Conservation (phyloP, 1,140 invertebrate species). For the Amphibalanus amphitrite region DNA sequence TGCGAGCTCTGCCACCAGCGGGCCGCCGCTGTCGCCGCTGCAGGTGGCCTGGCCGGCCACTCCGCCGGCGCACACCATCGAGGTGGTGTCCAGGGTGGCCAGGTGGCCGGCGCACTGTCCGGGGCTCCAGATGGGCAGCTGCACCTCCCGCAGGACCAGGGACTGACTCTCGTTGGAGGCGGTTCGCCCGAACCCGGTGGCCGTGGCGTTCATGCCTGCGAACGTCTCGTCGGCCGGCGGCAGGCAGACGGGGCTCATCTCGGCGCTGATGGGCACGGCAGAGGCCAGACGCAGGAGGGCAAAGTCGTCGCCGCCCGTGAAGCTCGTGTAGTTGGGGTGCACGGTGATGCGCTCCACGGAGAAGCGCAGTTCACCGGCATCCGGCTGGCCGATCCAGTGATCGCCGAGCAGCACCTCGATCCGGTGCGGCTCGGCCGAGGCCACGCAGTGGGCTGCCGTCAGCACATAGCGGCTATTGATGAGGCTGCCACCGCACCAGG, state of each 20-base stretch:
- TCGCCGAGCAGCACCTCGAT: neutral
- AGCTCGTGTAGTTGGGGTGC: neutral
- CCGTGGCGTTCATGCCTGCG: neutral
- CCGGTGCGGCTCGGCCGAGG: neutral
- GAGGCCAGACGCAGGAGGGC: neutral
- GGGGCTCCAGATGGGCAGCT: constrained; percentile 6
- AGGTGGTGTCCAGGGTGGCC: constrained; percentile 16
- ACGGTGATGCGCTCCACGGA: neutral
- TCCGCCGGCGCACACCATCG: constrained; percentile 50
- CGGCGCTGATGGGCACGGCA: neutral
- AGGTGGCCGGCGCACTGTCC: neutral
- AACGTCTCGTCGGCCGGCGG: neutral
- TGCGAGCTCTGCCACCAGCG: constrained; percentile 1
- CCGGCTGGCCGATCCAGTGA: neutral
- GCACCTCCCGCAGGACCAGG: constrained; percentile 1
- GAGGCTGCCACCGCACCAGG: constrained; percentile 9
- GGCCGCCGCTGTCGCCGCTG: constrained; percentile 5
- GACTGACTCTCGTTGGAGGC: constrained; percentile 1
- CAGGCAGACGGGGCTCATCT: constrained; percentile 5
- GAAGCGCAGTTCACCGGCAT: neutral
- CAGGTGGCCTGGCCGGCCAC: constrained; percentile 4
- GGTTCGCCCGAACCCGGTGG: constrained; percentile 4
- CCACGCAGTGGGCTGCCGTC: constrained; percentile 9
- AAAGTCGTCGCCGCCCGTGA: neutral
- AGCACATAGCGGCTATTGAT: constrained; percentile 6